phyloP scores from a whole-genome alignment of 2,888 invertebrate genomes.

The Plebejus melissa region DNA sequence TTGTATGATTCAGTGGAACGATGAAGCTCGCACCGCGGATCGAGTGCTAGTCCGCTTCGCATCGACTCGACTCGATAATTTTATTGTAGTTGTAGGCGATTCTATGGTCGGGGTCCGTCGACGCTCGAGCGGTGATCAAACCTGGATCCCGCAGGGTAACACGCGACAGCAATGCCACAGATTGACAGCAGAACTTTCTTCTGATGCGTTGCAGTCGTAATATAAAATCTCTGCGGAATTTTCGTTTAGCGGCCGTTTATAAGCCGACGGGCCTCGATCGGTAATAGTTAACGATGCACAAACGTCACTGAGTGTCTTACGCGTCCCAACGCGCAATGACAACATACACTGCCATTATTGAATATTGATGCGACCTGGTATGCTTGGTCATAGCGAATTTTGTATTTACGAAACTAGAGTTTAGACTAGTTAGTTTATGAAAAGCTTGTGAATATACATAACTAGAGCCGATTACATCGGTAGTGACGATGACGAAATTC shows the following conservation, averaged over 20 bases:
- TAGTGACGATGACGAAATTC: too few species aligned
- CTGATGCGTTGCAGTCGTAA: too few species aligned
- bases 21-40: slow-evolving; percentile 72
- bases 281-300: slow-evolving; percentile 65
- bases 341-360: slow-evolving; percentile 74
- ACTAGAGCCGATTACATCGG: too few species aligned
- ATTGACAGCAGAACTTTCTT: background rate
- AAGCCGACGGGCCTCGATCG: background rate
- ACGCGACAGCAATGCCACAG: background rate
- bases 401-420: slow-evolving; percentile 21
- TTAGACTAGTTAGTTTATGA: slow-evolving; percentile 36
- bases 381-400: slow-evolving; percentile 38
- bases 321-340: slow-evolving; percentile 55
- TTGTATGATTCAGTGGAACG: slow-evolving; percentile 62
- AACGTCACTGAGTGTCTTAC: slow-evolving; percentile 69
- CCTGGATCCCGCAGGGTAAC: background rate
- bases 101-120: slow-evolving; percentile 35
- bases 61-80: slow-evolving; percentile 56
- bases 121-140: background rate
- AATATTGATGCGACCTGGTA: slow-evolving; percentile 59
- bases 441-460: background rate
- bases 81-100: slow-evolving; percentile 62
- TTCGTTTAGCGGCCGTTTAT: background rate
- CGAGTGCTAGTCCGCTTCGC: slow-evolving; percentile 61
- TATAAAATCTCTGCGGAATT: background rate